phyloP scores from a whole-genome alignment of 2,797 vertebrate species.

The Gorsachius magnificus region DNA sequence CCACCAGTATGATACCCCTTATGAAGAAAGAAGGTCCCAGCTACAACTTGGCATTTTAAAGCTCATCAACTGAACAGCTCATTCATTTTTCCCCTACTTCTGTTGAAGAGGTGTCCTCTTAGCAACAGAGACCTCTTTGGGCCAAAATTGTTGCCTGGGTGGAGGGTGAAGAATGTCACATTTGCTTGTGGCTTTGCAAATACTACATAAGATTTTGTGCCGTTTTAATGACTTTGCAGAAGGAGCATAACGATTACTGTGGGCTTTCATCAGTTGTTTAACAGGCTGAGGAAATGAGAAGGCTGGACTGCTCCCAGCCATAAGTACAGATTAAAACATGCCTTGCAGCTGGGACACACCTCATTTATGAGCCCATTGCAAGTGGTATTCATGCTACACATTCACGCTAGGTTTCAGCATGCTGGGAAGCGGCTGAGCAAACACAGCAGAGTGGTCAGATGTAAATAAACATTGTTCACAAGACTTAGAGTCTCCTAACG shows the following conservation, averaged over 20 bases:
- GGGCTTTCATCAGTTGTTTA: neutral
- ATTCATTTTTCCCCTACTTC: neutral
- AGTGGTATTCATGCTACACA: neutral
- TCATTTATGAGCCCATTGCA: neutral
- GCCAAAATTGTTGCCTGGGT: neutral
- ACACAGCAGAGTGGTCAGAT: neutral
- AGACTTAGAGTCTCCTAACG: neutral
- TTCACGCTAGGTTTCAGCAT: slow-evolving; percentile 22
- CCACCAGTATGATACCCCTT: neutral
- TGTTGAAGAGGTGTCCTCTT: neutral
- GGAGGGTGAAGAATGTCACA: neutral
- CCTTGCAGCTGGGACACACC: slow-evolving; percentile 5
- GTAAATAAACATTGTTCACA: neutral
- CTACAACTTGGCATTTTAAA: neutral
- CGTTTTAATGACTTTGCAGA: neutral
- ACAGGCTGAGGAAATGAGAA: slow-evolving; percentile 4
- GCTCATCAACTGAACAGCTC: neutral
- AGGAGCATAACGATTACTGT: neutral
- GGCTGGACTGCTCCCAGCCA: neutral
- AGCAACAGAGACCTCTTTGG: neutral
- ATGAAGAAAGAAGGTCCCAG: neutral
- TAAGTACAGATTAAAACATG: neutral
- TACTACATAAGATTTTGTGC: neutral
- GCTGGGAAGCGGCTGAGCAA: slow-evolving; percentile 47
- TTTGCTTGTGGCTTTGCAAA: neutral